A percentile compares a stretch with the other conserved stretches of the same genome.
phyloP scores from a whole-genome alignment of 2,888 invertebrate genomes.

The Plemyria rubiginata region DNA sequence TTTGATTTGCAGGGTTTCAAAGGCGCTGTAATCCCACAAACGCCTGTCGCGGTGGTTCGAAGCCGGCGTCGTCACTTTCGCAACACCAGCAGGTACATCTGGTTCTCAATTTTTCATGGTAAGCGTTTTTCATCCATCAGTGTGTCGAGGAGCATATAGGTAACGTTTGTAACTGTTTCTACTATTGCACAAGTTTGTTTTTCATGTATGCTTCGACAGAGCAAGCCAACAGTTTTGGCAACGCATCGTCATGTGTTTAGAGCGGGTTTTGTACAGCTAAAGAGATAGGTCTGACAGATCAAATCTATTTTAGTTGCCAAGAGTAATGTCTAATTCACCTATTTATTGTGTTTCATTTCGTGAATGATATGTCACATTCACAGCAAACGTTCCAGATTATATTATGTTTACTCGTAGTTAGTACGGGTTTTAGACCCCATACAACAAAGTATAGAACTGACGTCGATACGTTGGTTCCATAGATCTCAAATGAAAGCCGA shows the following conservation, averaged over 20 bases:
- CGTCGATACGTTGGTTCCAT: no score
- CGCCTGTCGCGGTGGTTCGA: conserved; percentile 45
- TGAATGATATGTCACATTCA: neutral
- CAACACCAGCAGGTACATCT: conserved; percentile 23
- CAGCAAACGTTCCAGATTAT: no score
- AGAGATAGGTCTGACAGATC: no score
- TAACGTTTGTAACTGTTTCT: conserved; percentile 37
- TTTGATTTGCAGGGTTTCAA: conserved; percentile 51
- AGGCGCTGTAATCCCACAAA: conserved; percentile 42
- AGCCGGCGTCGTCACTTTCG: conserved; percentile 35
- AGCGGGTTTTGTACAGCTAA: neutral
- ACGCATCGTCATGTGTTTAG: conserved; percentile 1
- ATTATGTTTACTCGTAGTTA: no score
- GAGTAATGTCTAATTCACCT: conserved; percentile 16
- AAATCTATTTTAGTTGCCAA: conserved; percentile 8
- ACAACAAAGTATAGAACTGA: no score
- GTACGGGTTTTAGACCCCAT: no score
- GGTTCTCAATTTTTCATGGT: conserved; percentile 37
- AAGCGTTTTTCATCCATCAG: conserved; percentile 45
- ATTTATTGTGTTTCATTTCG: conserved; percentile 2
- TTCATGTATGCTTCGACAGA: conserved; percentile 20
- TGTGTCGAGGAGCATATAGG: conserved; percentile 28
- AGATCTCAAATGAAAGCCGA: no score
- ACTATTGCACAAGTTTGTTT: conserved; percentile 48
- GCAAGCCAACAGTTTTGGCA: conserved; percentile 6